Conservation (phyloP, 2,113 vertebrate genomes). For the Sturnus vulgaris region DNA sequence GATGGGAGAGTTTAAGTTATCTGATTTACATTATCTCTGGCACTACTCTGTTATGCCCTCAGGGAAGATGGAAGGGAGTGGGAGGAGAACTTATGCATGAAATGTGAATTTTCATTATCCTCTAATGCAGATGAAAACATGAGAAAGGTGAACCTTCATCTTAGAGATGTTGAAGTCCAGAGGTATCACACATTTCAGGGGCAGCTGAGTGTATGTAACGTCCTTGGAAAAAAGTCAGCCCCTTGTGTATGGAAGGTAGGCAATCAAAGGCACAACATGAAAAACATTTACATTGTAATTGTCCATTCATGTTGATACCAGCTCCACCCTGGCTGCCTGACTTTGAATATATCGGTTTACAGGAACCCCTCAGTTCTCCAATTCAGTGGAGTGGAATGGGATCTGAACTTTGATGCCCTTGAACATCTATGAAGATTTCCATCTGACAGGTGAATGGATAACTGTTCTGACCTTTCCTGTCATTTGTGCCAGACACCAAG, state of each 20-base stretch:
- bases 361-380: not conserved
- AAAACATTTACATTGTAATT: not conserved
- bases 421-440: not conserved
- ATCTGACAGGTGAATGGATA: not conserved
- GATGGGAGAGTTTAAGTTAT: conserved; percentile 1
- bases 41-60: not conserved
- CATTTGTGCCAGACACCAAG: not conserved
- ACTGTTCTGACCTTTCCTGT: not conserved
- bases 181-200: not conserved
- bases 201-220: not conserved
- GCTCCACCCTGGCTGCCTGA: not conserved
- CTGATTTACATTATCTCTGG: conserved; percentile 19
- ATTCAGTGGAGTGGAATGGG: not conserved
- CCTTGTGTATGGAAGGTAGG: not conserved
- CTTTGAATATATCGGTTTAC: not conserved
- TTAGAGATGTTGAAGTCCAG: not conserved
- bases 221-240: not conserved
- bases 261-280: not conserved
- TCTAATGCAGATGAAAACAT: not conserved
- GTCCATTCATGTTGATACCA: not conserved
- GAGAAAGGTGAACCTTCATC: not conserved
- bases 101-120: conserved; percentile 6
- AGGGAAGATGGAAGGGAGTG: not conserved
- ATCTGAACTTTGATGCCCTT: not conserved
- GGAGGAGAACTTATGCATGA: not conserved